Conservation (phyloP, 2,113 vertebrate genomes). For the Pycnonotus jocosus region DNA sequence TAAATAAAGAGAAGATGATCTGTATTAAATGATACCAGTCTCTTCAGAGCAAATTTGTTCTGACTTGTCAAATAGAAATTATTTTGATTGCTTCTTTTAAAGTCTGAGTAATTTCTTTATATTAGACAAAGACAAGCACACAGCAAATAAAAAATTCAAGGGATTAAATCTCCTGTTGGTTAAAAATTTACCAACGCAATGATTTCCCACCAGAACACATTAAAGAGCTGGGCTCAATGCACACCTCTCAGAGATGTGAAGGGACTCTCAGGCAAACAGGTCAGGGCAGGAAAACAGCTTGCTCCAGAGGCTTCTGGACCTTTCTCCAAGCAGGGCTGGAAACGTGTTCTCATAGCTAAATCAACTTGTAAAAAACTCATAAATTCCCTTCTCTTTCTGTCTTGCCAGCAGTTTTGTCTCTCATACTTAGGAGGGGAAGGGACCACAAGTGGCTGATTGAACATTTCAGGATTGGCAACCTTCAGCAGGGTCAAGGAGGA, state of each 20-base stretch:
- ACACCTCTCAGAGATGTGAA: neutral
- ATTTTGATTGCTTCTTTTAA: neutral
- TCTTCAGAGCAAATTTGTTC: neutral
- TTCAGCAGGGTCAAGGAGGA: neutral
- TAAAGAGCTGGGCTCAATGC: neutral
- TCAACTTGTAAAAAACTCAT: neutral
- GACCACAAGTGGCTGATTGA: neutral
- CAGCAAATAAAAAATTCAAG: neutral
- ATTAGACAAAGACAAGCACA: neutral
- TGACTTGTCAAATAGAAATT: neutral
- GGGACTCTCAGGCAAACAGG: neutral
- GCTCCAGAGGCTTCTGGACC: neutral
- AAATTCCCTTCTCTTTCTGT: neutral
- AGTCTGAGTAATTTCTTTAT: neutral
- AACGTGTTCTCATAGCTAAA: accelerated
- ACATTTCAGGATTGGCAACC: neutral
- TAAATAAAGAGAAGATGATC: neutral
- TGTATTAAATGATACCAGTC: neutral
- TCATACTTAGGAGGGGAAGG: neutral
- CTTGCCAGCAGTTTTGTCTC: neutral
- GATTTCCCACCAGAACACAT: neutral
- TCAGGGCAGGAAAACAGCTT: neutral
- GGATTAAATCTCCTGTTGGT: neutral
- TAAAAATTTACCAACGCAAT: neutral
- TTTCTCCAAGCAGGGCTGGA: neutral